Evolutionary conservation across 30 jellyfish, hydroid and myxozoan genomes (phyloP), one percentile per base, ranked within the genome.

Genomic region (Turritopsis dohrnii): DNA sequence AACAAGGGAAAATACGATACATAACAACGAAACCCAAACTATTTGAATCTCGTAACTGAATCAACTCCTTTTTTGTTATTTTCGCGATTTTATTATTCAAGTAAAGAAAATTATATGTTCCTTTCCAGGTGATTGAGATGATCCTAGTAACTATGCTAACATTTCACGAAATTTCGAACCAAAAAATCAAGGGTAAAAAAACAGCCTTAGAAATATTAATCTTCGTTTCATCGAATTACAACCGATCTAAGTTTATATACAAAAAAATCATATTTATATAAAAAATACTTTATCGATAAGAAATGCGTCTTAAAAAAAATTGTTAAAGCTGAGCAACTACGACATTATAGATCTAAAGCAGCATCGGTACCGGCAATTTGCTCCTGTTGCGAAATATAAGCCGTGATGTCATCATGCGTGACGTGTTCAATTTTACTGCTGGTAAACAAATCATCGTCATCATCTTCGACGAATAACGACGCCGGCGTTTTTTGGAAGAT

Each of bases 401-500:
- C 4, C 29, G 29, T 9, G 29, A 66, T 66, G 76, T 66, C 76
- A 66, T 66, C 76, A 8, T 66, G 76, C 4, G 27, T 21, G 29
- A 66, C 76, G 29, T 66, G 27, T 66, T 26, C 76, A 8, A 66
- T 26, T 66, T 21, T 66, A 26, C 29, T 21, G 8, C 29, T 8
- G 27, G 27, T 66, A 66, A 66, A 66, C 17, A 66, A 66, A 26
- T 66, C 76, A 26, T 66, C 76, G 29, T 21, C 76, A 21, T 66
- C 76, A 17, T 66, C 29, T 66, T 66, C 76, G 17, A 66, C 27
- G 9, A 66, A 66, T 66, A 26, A 66, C 29, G 76, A 66, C 76
- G 76, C 17, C 76, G 27, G 27, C 27, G 27, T 66, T 26, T 66
- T 66, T 66, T 66, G 76, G 29, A 66, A 66, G 27, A 66, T 66